Base-by-base conservation (phyloP, 2,888 invertebrate genomes). In the Halictus ligatus region DNA sequence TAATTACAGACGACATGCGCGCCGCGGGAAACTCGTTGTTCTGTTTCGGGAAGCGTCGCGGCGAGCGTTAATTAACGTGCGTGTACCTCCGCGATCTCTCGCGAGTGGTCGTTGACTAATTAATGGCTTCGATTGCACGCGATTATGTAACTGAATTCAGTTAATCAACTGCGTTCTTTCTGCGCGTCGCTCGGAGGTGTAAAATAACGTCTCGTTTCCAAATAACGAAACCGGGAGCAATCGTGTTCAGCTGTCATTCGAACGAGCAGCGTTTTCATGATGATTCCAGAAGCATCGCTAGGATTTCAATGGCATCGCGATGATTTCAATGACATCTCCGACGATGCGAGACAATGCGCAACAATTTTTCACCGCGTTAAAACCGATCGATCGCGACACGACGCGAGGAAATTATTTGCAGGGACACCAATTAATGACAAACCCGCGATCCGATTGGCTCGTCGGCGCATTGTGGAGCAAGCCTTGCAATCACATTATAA, bases 401-500 rank as follows among this genome's bases (percentile, higher is more conserved):
- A 13, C 18, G 1, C 40, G 25, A 50, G 73, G 54, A 58, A 81
- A 81, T 83, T 76, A 83, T 81, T 83, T 58, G 80, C 54, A 21
- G 40, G 21, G 25, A 35, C 73, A 73, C 72, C 74, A 76, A 83
- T 83, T 74, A 83, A 76, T 76, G 83, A 73, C 72, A n/a, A 79
- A 18, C 72, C 18, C 29, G 21, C 40, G 35, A 67, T 15, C 58
- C 29, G 43, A 67, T 76, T 76, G 35, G 64, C 64, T 83, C 60
- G 29, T 8, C 75, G 29, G 29, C 29, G 25, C 15, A 40, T 60
- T 71, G 75, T n/a, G 18, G 43, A 29, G 43, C 29, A 2, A 25
- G 64, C 43, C 46, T 83, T 29, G 76, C 80, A 83, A 77, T 80
- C 46, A 60, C 43, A 73, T 83, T 83, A 67, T 80, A 83, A 76